Evolutionary conservation across 2,888 invertebrate species (phyloP).

Genomic region (Alentia gelatinosa): DNA sequence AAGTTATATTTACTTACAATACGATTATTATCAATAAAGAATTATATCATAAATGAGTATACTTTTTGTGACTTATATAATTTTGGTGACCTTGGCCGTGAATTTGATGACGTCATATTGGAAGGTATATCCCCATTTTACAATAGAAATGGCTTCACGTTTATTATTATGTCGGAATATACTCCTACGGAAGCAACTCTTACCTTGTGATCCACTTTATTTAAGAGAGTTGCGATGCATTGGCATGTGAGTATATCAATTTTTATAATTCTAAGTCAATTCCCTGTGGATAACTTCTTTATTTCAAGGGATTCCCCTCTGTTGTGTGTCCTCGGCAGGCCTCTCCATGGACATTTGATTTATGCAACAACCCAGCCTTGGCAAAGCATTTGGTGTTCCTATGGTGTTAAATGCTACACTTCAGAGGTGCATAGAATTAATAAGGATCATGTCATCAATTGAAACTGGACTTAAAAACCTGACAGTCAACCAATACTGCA

Average conservation of each 20-base stretch:
- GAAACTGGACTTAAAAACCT: no score
- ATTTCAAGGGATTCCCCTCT: not conserved
- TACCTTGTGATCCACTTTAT: not conserved
- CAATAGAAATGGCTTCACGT: not conserved
- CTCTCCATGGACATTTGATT: no score
- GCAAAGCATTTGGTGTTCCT: no score
- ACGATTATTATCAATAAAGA: not conserved
- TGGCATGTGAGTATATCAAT: not conserved
- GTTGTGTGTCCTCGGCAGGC: not conserved
- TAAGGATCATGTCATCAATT: no score
- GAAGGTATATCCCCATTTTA: conserved; percentile 12
- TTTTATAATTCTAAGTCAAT: not conserved
- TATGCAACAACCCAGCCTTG: no score
- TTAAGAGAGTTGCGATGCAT: not conserved
- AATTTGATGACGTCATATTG: conserved; percentile 5
- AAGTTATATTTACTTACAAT: no score
- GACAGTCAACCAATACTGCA: no score
- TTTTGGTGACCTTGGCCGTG: not conserved
- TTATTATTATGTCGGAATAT: not conserved
- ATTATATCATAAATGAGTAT: not conserved
- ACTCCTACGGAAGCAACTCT: not conserved
- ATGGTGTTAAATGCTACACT: no score
- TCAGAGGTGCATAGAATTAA: no score
- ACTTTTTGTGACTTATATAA: not conserved
- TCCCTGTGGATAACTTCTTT: not conserved